phyloP scores from a whole-genome alignment of 2,113 vertebrate genomes.

The Syngnathus scovelli region DNA sequence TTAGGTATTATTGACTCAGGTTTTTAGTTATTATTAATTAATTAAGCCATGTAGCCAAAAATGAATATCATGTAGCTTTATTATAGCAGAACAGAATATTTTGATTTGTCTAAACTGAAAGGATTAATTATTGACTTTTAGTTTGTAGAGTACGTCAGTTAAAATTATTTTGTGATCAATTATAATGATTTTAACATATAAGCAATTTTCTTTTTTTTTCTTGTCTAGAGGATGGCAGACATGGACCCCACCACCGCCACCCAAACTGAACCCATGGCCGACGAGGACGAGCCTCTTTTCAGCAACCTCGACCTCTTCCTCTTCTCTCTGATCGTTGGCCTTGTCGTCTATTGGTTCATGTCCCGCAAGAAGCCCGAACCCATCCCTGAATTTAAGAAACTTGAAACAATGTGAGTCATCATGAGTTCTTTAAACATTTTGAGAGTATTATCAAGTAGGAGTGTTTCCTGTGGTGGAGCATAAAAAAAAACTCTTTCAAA shows the following conservation, averaged over 20 bases:
- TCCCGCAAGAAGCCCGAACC: conserved; percentile 90
- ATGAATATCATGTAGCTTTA: background rate
- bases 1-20: background rate
- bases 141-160: background rate
- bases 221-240: conserved; percentile 51
- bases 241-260: conserved; percentile 48
- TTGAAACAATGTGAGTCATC: conserved; percentile 73
- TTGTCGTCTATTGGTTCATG: conserved; percentile 86
- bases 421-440: background rate
- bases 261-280: conserved; percentile 37
- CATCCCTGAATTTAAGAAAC: conserved; percentile 82
- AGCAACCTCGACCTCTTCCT: conserved; percentile 83
- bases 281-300: conserved; percentile 75
- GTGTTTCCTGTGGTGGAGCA: background rate
- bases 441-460: background rate
- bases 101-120: background rate
- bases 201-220: background rate
- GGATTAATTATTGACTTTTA: background rate
- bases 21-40: background rate
- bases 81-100: background rate
- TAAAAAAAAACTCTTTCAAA: background rate
- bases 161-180: background rate
- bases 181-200: background rate
- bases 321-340: conserved; percentile 80
- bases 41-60: background rate